phyloP scores from a whole-genome alignment of 2,113 vertebrate species.

The Passer montanus region DNA sequence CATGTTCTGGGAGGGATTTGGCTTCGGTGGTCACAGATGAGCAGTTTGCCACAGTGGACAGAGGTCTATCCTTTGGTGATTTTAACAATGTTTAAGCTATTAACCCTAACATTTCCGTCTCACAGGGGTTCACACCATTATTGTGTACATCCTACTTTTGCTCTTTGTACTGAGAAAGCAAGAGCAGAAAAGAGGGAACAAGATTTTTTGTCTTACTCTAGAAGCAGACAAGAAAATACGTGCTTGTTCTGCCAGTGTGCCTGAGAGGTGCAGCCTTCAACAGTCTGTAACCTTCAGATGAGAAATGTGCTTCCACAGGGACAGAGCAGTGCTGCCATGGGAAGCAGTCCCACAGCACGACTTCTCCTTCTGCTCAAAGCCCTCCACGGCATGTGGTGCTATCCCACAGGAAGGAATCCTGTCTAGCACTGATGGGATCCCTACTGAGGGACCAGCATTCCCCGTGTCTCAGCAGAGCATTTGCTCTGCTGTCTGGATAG shows the following conservation, averaged over 20 bases:
- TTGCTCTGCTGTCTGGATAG: background rate
- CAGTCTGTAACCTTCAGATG: background rate
- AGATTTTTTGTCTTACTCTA: background rate
- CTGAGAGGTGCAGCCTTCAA: background rate
- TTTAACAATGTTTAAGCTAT: background rate
- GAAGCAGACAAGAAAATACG: background rate
- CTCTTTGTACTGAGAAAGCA: background rate
- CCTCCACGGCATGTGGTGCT: background rate
- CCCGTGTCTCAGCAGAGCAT: background rate
- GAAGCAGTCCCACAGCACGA: background rate
- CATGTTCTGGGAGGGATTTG: background rate
- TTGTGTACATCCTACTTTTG: background rate
- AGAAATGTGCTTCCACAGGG: background rate
- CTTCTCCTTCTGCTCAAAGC: background rate
- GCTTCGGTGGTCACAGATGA: background rate
- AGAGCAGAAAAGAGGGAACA: background rate
- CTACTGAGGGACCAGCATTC: background rate
- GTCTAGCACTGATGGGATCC: background rate
- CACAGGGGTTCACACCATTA: background rate
- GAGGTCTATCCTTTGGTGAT: no score
- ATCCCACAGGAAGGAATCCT: background rate
- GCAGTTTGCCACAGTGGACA: background rate
- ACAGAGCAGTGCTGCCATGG: background rate
- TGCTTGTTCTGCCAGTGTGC: background rate
- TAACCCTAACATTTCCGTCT: background rate